Conservation (phyloP, 2,888 invertebrate species). For the Sipunculus nudus region DNA sequence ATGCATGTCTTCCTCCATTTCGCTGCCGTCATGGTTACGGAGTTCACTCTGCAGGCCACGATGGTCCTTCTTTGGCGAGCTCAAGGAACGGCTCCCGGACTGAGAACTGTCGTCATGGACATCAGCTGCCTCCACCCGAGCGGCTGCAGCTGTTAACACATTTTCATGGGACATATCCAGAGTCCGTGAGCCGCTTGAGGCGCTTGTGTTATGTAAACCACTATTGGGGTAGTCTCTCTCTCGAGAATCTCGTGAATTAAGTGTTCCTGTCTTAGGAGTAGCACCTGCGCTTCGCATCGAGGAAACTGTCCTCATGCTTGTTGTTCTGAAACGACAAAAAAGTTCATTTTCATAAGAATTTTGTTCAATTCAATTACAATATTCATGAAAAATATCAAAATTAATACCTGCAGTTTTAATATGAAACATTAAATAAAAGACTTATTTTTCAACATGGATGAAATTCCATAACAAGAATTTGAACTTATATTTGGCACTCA, state of each 20-base stretch:
- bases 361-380: background rate
- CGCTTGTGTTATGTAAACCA: conserved; percentile 54
- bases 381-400: background rate
- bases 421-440: no score
- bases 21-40: background rate
- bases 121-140: conserved; percentile 51
- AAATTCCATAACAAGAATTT: no score
- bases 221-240: conserved; percentile 13
- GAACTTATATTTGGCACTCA: no score
- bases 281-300: conserved; percentile 58
- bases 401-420: background rate
- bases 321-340: conserved; percentile 50
- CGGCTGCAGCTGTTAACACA: conserved; percentile 1
- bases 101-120: conserved; percentile 58
- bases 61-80: conserved; percentile 57
- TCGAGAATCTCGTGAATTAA: conserved; percentile 54
- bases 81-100: conserved; percentile 56
- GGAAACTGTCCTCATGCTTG: conserved; percentile 61
- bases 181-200: conserved; percentile 62
- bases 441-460: no score
- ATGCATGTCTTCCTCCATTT: background rate
- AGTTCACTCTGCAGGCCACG: no score
- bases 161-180: conserved; percentile 42
- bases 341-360: background rate
- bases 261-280: conserved; percentile 61